Evolutionary conservation across 2,113 vertebrate genomes (phyloP).

Genomic region (cat (Felis catus)): DNA sequence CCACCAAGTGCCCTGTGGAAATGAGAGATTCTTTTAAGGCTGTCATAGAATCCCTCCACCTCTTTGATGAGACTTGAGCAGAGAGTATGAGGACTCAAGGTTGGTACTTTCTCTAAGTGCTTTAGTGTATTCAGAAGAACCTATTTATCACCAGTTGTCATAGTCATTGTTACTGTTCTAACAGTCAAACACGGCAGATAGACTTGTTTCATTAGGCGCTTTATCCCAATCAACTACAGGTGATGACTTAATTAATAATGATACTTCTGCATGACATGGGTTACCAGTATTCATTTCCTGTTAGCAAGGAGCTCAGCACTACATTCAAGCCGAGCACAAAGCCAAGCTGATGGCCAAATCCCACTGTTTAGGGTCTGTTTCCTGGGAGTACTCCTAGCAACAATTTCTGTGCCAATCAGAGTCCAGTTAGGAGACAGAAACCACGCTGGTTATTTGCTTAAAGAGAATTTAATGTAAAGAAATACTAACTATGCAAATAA

Average conservation of each 20-base stretch:
- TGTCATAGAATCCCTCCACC: neutral
- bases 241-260: neutral
- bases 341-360: neutral
- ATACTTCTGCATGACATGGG: neutral
- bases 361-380: neutral
- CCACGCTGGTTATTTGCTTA: neutral
- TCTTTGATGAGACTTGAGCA: neutral
- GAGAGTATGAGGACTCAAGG: neutral
- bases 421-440: neutral
- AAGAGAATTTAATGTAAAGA: neutral
- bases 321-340: neutral
- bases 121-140: neutral
- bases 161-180: neutral
- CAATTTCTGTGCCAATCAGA: neutral
- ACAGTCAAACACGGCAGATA: neutral
- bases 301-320: neutral
- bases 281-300: neutral
- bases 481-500: neutral
- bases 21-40: neutral
- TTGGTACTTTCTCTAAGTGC: neutral
- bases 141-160: neutral
- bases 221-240: neutral
- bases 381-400: neutral
- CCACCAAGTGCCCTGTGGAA: neutral
- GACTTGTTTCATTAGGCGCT: neutral